Percentiles rank a stretch among this genome's conserved stretches.
Evolutionary conservation across 2,888 invertebrate species (phyloP).

Genomic region (Hybos culiciformis): DNA sequence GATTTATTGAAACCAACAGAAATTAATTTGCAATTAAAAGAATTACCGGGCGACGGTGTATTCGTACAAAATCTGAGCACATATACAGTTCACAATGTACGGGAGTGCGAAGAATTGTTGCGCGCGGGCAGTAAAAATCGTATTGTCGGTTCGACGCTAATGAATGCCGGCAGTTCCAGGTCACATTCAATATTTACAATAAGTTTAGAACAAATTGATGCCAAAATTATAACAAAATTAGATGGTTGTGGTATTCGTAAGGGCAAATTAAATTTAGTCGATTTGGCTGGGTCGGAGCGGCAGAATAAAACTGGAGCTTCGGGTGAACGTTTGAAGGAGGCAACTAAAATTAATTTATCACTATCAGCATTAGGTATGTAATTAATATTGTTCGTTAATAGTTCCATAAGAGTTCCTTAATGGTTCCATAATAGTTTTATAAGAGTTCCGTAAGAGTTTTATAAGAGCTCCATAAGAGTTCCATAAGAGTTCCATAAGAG

Average conservation of each 20-base stretch:
- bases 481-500: no score
- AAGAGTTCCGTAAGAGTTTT: no score
- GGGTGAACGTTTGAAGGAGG: constrained; percentile 73
- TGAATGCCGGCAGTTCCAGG: constrained; percentile 77
- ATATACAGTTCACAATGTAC: constrained; percentile 63
- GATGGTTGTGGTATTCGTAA: constrained; percentile 39
- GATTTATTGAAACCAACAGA: constrained; percentile 62
- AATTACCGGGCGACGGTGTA: constrained; percentile 39
- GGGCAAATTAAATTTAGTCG: constrained; percentile 74
- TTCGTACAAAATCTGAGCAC: constrained; percentile 47
- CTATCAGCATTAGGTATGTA: constrained; percentile 71
- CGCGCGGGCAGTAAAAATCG: constrained; percentile 65
- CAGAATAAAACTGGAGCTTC: constrained; percentile 75
- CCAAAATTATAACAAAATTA: constrained; percentile 10
- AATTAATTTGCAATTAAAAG: constrained; percentile 33
- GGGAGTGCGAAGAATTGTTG: constrained; percentile 62
- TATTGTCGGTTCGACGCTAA: constrained; percentile 70
- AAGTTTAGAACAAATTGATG: constrained; percentile 63
- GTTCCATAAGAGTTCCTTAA: no score
- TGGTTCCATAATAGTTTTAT: no score
- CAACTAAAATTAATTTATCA: constrained; percentile 79
- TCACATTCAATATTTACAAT: constrained; percentile 83
- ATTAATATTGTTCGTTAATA: no score
- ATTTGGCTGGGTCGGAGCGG: constrained; percentile 77
- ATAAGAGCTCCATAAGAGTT: no score